A percentile compares a stretch with the other conserved stretches of the same genome.
These are phyloP conservation scores for Macropodus opercularis DNA, from an alignment of 2,797 vertebrate species.

Conservation along the genomic window DNA sequence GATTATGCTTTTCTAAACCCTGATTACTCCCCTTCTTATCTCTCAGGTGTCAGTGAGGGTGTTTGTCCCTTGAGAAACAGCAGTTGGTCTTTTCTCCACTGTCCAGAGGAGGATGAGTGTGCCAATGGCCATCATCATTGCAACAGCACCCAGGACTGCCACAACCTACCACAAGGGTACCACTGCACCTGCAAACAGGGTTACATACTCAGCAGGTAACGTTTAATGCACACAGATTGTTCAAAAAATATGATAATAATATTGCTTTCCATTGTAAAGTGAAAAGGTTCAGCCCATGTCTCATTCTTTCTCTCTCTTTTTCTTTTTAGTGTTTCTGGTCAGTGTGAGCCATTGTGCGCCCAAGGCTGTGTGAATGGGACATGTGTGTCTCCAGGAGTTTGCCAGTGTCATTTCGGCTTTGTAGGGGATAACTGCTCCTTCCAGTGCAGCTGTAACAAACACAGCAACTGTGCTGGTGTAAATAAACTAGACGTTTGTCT, in stretches of 20 bases:
- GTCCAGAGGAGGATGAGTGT: conserved; percentile 92
- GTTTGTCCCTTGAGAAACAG: conserved; percentile 82
- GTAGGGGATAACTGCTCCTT: conserved; percentile 92
- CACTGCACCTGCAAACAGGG: conserved; percentile 92
- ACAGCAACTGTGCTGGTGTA: conserved; percentile 90
- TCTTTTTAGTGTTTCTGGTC: conserved; percentile 79
- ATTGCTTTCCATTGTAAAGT: background rate
- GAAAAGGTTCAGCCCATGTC: background rate
- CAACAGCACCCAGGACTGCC: conserved; percentile 92
- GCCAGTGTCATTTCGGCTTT: conserved; percentile 92
- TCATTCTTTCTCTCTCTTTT: background rate
- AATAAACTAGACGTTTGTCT: conserved; percentile 86
- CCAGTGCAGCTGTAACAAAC: conserved; percentile 92
- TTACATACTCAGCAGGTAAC: conserved; percentile 88
- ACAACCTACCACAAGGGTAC: conserved; percentile 86
- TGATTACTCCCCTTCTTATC: background rate
- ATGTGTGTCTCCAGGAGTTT: conserved; percentile 88
- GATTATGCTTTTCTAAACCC: background rate
- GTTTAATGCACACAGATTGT: background rate
- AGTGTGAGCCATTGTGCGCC: conserved; percentile 90
- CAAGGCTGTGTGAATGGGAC: conserved; percentile 93
- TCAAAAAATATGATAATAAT: background rate
- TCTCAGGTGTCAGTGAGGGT: conserved; percentile 77
- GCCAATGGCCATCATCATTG: conserved; percentile 90
- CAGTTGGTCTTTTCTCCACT: conserved; percentile 92